These are phyloP conservation scores for Idaea dimidiata DNA, from an alignment of 2,888 invertebrate species.

Conservation along the genomic window DNA sequence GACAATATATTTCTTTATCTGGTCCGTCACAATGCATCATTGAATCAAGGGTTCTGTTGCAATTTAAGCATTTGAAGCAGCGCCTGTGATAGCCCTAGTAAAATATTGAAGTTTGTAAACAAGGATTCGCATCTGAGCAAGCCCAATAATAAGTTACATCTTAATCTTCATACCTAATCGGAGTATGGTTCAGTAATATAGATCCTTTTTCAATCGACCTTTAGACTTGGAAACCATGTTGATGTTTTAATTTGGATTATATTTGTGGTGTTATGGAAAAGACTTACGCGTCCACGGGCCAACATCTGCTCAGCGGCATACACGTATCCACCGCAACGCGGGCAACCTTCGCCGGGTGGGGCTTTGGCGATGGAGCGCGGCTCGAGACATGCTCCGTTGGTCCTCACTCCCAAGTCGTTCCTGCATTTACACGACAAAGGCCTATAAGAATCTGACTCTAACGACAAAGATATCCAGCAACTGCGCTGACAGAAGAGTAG, in stretches of 20 bases:
- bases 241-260: constrained; percentile 1
- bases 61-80: constrained; percentile 94
- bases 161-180: not conserved
- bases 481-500: constrained; percentile 69
- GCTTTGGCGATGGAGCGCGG: constrained; percentile 89
- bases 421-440: constrained; percentile 29
- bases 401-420: constrained; percentile 56
- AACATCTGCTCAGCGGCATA: constrained; percentile 96
- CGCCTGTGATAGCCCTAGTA: constrained; percentile 91
- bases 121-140: too few relatives aligned
- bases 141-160: not conserved
- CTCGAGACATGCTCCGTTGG: constrained; percentile 84
- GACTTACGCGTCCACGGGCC: constrained; percentile 92
- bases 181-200: not conserved
- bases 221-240: not conserved
- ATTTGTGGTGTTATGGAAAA: constrained; percentile 4
- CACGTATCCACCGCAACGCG: constrained; percentile 92
- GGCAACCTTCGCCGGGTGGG: constrained; percentile 92
- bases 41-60: constrained; percentile 92
- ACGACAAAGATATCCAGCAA: constrained; percentile 44
- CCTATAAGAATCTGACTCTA: constrained; percentile 14
- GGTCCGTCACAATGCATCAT: constrained; percentile 96
- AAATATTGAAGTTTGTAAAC: constrained; percentile 37
- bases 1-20: constrained; percentile 94
- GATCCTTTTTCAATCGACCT: not conserved